Evolutionary conservation across 2,113 vertebrate species (phyloP).

Genomic region (rabbit (Oryctolagus cuniculus)): mOryCun1.1 NC_091443.1:78273501-78274000

Average conservation of each 20-base stretch:
- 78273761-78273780: background rate
- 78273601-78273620: background rate
- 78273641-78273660: constrained; percentile 15
- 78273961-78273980: constrained; percentile 29
- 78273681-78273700: constrained; percentile 43
- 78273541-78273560: constrained; percentile 1
- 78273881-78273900: constrained; percentile 16
- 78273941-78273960: constrained; percentile 26
- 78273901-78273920: too few species aligned
- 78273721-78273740: background rate
- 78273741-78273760: background rate
- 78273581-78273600: background rate
- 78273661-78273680: constrained; percentile 20
- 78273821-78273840: constrained; percentile 19
- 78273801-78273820: background rate
- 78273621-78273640: background rate
- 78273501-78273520: constrained; percentile 9
- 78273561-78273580: constrained; percentile 11
- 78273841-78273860: constrained; percentile 37
- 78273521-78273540: background rate
- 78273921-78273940: background rate
- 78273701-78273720: constrained; percentile 1
- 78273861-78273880: background rate
- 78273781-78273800: background rate
- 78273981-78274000: constrained; percentile 25